Evolutionary conservation across 2,113 vertebrate species (phyloP), one percentile per base, ranked within the genome.

Genomic region (Pygoscelis adeliae): DNA sequence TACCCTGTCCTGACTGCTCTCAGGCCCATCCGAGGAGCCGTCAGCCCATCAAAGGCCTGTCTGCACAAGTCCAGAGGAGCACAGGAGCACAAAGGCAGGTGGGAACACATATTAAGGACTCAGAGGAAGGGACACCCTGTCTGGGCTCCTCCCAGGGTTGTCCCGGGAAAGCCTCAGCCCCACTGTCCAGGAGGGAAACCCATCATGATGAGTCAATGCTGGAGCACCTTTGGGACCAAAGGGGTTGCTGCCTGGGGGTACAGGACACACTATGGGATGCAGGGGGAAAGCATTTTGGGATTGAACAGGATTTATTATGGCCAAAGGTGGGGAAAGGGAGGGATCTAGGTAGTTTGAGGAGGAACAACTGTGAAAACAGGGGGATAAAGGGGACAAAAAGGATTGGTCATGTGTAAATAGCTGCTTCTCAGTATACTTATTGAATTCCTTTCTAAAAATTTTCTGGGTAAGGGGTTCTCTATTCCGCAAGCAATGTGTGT

Each of bases 171-270:
- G 0, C 6, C 34, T 70, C 61, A 59, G 5, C 22, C 20, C 11
- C 21, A 22, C 10, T 29, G 2, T 19, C 4, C 3, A 30, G 29
- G 19, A 23, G 14, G 18, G 12, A 83, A 74, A 74, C 3, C 4
- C 29, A 70, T 26, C 9, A 22, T 11, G 32, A 74, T 34, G 4
- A 46, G 16, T 61, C 27, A 66, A 1, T 70, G 32, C 10, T 90
- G 40, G 32, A 89, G 8, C 20, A 86, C 11, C 6, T 82, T 73
- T 83, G 21, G 5, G 25, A 61, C 4, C 0, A 2, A 61, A 19
- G 12, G 12, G 0, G 0, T 50, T 83, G 5, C 17, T 87, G 8
- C 6, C 17, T 65, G 32, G 4, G 18, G 2, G 5, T 56, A 52
- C 5, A 46, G 27, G 5, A 65, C 17, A 59, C 12, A 4, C 2